phyloP scores from a whole-genome alignment of 1,140 invertebrate genomes.

The Drepana arcuata region DNA sequence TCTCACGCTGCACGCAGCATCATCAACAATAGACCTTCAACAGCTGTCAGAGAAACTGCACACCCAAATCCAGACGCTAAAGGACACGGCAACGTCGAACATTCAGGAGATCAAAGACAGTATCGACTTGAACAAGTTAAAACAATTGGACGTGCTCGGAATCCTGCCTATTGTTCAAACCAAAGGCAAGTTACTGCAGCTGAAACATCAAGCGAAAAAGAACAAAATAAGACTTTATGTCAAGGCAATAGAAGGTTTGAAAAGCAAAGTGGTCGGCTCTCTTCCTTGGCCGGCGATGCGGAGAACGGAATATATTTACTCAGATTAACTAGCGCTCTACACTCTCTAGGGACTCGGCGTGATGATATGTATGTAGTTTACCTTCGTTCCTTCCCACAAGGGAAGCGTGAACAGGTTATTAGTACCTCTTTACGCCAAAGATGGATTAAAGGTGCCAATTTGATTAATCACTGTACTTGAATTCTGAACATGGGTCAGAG shows the following conservation, averaged over 20 bases:
- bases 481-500: no score
- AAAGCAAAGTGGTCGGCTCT: neutral
- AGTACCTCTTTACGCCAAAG: no score
- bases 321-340: no score
- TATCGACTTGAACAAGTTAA: conserved; percentile 39
- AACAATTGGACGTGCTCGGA: conserved; percentile 27
- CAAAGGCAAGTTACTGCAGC: neutral
- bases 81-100: conserved; percentile 13
- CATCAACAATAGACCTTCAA: neutral
- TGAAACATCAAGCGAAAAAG: neutral
- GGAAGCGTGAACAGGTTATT: no score
- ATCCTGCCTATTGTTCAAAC: conserved; percentile 24
- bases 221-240: neutral
- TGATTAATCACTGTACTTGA: no score
- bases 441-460: no score
- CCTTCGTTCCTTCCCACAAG: no score
- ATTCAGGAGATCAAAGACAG: conserved; percentile 36
- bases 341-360: no score
- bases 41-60: neutral
- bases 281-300: neutral
- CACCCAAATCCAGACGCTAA: conserved; percentile 16
- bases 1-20: neutral
- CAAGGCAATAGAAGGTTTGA: neutral
- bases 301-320: neutral
- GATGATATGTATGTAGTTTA: no score